Base-by-base conservation (phyloP, 2,113 vertebrate species). In the Sorex fumeus region DNA sequence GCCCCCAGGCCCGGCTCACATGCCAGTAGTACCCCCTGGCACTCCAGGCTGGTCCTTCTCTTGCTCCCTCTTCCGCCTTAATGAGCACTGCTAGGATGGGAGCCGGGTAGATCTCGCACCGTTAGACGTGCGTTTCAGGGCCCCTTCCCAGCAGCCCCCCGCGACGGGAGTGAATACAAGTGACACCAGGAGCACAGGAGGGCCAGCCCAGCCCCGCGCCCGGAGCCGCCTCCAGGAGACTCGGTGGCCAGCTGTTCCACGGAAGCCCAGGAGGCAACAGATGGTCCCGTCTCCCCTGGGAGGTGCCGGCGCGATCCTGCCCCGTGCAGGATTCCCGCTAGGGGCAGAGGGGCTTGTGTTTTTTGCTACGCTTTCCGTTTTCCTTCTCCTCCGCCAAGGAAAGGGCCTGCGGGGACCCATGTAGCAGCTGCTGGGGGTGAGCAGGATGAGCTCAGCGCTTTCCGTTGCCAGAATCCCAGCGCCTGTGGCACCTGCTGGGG, bases 401-500 rank as follows among this genome's bases (percentile, higher is more conserved):
- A 47, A 47, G 53, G 84, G 72, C 53, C 71, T 1, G 53, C 25
- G 30, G 77, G 78, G 90, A 78, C 57, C 57, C 18, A 6, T 4
- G 34, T 19, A 34, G 90, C 94, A 92, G 88, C 96, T 89, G 93
- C 84, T 93, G 75, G 57, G 57, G 72, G 74, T 30, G 9, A 1
- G 19, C 0, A 23, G 53, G 32, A 70, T 77, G 75, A 78, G 82
- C 96, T 96, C 80, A 36, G 91, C 2, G 1, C 83, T 87, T 94
- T 92, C 94, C 45, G 70, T 83, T 74, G 91, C 62, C 92, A 91
- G 88, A 88, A 90, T 81, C 53, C 43, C 32, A 50, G 36, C 32
- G 43, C 43, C 36, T 16, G 15, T 13, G 66, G 70, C 94, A 90
- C 93, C 96, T 94, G 94, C 90, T 72, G 34, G 71, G 85, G 90